Evolutionary conservation across 2,113 vertebrate genomes (phyloP), one percentile per base, ranked within the genome.

Genomic region (Salvelinus sp.): DNA sequence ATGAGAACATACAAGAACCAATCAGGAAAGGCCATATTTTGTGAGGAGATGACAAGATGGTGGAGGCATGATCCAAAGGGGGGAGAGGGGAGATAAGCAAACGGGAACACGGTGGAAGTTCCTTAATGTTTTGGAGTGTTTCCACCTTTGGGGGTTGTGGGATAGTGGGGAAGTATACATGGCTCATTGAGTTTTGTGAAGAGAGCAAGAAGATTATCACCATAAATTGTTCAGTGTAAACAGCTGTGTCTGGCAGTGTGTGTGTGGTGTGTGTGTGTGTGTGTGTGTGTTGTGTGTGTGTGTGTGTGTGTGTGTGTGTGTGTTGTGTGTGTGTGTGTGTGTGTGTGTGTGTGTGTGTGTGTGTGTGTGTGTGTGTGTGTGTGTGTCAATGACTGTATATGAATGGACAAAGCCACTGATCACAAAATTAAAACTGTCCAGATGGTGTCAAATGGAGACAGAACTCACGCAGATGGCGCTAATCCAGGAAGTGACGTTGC

Each of bases 171-270:
- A 72, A 76, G 58, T 64, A 22, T 28, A 58, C 77, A 74, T 57
- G 67, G 75, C 2, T 86, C 70, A 75, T 73, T 79, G 69, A 82
- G 80, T 84, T 85, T 75, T 73, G 65, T 81, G 74, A 83, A 79
- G 69, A 79, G 69, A 82, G 79, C 76, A 48, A 73, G 80, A 87
- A 82, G 80, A 86, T 85, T 87, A 88, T 80, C 70, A 6, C 79
- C 77, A 78, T 83, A 87, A 62, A 65, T 30, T 64, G 74, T 85
- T 79, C 30, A 80, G 72, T 73, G 74, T 79, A 86, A 85, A 86
- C 90, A 91, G 91, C 91, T 93, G 89, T 87, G 83, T 77, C 75
- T 89, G 89, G 81, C 88, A 22, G 23, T 23, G 23, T 23, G 23
- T 23, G 23, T 23, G 23, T 23, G 88, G 88, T 83, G 22, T 47